phyloP scores from a whole-genome alignment of 1,140 invertebrate species.

The Aphelinus atriplicis region DNA sequence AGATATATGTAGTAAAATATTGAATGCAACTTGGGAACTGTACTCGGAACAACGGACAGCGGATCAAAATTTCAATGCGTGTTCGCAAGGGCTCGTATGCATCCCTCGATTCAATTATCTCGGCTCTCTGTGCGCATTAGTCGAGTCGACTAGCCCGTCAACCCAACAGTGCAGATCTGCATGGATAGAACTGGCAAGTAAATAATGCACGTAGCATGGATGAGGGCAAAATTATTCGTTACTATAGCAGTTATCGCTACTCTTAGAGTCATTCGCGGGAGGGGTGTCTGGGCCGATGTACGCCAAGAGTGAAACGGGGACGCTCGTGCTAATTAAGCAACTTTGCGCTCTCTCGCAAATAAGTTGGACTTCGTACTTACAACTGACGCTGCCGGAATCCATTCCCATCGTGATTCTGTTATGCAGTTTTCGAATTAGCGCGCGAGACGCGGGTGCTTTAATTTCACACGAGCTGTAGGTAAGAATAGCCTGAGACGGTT shows the following conservation, averaged over 20 bases:
- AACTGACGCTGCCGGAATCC: conserved; percentile 14
- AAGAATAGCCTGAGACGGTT: too few species aligned
- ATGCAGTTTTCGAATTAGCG: conserved; percentile 17
- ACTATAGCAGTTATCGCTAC: neutral
- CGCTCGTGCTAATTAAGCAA: conserved; percentile 46
- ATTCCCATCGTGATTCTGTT: conserved; percentile 14
- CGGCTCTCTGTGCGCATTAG: too few species aligned
- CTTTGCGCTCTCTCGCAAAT: conserved; percentile 37
- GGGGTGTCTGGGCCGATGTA: neutral
- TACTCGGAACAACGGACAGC: too few species aligned
- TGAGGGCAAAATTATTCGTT: conserved; percentile 6
- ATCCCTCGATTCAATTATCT: too few species aligned
- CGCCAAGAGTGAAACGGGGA: neutral
- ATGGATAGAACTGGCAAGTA: neutral
- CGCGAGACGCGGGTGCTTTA: neutral
- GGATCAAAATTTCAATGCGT: too few species aligned
- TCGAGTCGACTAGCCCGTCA: too few species aligned
- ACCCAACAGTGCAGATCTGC: too few species aligned
- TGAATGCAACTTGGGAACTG: too few species aligned
- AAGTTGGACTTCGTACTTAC: conserved; percentile 31
- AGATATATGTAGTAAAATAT: too few species aligned
- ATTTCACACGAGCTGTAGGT: too few species aligned
- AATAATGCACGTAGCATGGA: conserved; percentile 7
- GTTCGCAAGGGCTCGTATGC: too few species aligned
- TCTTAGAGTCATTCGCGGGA: neutral